Percentiles rank a stretch among this genome's conserved stretches.
Conservation (phyloP, 1,140 invertebrate genomes). For the Drosophila prosaltans region DNA sequence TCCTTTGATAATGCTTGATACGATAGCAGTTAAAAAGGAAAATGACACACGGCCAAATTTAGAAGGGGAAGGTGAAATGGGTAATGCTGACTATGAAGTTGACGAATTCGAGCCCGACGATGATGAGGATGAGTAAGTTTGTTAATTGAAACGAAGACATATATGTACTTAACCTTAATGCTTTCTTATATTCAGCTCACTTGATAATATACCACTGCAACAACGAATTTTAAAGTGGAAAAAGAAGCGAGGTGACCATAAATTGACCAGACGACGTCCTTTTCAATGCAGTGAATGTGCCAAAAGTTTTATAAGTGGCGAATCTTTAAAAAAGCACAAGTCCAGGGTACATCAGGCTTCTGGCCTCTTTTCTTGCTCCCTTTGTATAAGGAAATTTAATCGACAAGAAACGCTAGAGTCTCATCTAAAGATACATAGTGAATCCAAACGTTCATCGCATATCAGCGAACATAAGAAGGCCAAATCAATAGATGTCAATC, state of each 20-base stretch:
- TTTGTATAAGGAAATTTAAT: constrained; percentile 67
- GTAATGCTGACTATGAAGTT: constrained; percentile 8
- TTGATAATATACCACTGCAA: constrained; percentile 58
- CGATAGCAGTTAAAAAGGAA: constrained; percentile 50
- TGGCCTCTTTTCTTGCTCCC: constrained; percentile 55
- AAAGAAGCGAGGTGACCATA: constrained; percentile 18
- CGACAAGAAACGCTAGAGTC: constrained; percentile 53
- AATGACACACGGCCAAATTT: not conserved
- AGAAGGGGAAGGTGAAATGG: constrained; percentile 11
- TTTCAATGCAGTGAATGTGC: constrained; percentile 58
- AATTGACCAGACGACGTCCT: constrained; percentile 7
- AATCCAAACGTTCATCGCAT: constrained; percentile 65
- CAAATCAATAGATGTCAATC: constrained; percentile 63
- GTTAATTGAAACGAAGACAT: not conserved
- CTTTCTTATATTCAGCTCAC: constrained; percentile 46
- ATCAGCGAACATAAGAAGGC: constrained; percentile 65
- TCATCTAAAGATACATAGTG: constrained; percentile 60
- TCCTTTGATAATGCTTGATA: constrained; percentile 61
- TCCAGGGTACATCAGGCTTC: constrained; percentile 44
- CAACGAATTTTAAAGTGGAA: constrained; percentile 58
- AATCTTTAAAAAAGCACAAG: constrained; percentile 57
- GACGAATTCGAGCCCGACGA: constrained; percentile 29
- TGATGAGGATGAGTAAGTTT: constrained; percentile 59
- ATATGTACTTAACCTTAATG: not conserved
- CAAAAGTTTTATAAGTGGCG: constrained; percentile 48